phyloP scores from a whole-genome alignment of 92 coral and sea anemone genomes.

The Diadumene lineata region DNA sequence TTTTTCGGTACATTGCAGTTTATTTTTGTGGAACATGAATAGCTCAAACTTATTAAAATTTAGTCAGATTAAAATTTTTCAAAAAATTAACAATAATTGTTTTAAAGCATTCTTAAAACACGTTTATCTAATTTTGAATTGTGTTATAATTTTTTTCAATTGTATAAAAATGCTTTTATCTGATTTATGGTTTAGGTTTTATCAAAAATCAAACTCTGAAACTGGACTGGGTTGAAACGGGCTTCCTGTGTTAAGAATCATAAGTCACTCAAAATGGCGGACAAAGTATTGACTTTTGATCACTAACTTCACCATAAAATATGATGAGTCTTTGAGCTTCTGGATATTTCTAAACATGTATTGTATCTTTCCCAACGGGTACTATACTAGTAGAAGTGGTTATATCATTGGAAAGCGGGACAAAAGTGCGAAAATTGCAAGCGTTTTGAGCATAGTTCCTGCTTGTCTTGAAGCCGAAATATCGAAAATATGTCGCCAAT shows the following conservation, averaged over 20 bases:
- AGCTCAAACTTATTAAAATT: too few relatives aligned
- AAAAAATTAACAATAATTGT: too few relatives aligned
- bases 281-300: not conserved
- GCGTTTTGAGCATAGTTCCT: constrained; percentile 28
- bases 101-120: too few relatives aligned
- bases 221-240: not conserved
- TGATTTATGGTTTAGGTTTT: not conserved
- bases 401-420: constrained; percentile 51
- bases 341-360: constrained; percentile 13
- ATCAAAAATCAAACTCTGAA: too few relatives aligned
- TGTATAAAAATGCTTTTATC: too few relatives aligned
- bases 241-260: constrained; percentile 11
- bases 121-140: too few relatives aligned
- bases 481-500: not conserved
- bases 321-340: not conserved
- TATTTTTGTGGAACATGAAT: too few relatives aligned
- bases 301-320: not conserved
- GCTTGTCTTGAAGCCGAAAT: constrained; percentile 1
- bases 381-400: constrained; percentile 41
- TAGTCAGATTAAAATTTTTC: too few relatives aligned
- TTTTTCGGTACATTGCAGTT: too few relatives aligned
- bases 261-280: constrained; percentile 48
- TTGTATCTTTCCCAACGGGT: constrained; percentile 53
- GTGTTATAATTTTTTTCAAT: too few relatives aligned
- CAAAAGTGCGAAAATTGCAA: constrained; percentile 1